A percentile compares a stretch with the other conserved stretches of the same genome.
Conservation (phyloP, 2,797 vertebrate species). For the Zalophus californianus region DNA sequence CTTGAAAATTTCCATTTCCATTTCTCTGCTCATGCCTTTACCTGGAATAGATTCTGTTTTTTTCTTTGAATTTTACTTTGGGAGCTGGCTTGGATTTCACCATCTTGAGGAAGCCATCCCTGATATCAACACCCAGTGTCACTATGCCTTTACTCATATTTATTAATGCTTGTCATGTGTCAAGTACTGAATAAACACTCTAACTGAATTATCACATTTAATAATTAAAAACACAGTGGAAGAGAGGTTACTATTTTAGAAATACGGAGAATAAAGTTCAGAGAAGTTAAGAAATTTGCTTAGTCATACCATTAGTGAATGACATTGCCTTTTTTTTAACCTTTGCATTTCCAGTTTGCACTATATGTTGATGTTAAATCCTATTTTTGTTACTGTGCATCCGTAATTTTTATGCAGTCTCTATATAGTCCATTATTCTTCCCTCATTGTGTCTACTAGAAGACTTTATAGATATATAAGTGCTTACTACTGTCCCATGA, state of each 20-base stretch:
- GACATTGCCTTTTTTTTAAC: background rate
- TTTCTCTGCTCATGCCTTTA: background rate
- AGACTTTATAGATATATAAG: background rate
- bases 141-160: background rate
- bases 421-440: background rate
- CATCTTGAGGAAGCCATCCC: background rate
- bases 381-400: background rate
- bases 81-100: background rate
- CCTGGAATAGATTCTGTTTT: conserved; percentile 12
- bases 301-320: background rate
- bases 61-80: conserved; percentile 14
- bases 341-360: background rate
- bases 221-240: background rate
- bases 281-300: conserved; percentile 29
- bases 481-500: background rate
- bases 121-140: background rate
- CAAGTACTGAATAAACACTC: background rate
- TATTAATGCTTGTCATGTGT: background rate
- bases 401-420: conserved; percentile 20
- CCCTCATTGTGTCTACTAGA: background rate
- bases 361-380: background rate
- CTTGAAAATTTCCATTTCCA: conserved; percentile 7
- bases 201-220: background rate
- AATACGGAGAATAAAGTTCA: conserved; percentile 26
- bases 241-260: background rate